A percentile compares a stretch with the other conserved stretches of the same genome.
phyloP scores from a whole-genome alignment of 1,140 invertebrate genomes.

The Drosophila albomicans region DNA sequence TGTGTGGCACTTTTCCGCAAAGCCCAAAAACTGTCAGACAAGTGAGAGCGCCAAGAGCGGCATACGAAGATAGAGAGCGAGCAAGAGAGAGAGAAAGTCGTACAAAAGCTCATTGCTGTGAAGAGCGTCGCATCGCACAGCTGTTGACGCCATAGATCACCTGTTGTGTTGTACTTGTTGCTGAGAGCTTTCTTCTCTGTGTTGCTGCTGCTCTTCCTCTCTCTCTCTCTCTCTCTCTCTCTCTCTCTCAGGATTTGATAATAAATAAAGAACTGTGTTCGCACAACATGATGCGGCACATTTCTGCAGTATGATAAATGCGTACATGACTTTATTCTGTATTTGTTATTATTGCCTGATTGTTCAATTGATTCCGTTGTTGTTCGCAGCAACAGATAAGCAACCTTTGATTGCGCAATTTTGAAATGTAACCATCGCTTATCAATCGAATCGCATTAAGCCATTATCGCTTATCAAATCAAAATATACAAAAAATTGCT shows the following conservation, averaged over 20 bases:
- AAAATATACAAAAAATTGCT: conserved; percentile 23
- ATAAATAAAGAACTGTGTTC: background rate
- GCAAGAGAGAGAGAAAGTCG: conserved; percentile 6
- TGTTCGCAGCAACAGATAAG: conserved; percentile 38
- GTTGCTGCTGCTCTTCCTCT: background rate
- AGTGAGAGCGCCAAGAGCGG: conserved; percentile 22
- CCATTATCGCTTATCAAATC: conserved; percentile 41
- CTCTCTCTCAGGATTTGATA: conserved; percentile 50
- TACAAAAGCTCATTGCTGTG: conserved; percentile 28
- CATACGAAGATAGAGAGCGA: background rate
- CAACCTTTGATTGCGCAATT: conserved; percentile 27
- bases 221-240: conserved; percentile 32
- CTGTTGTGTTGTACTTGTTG: conserved; percentile 35
- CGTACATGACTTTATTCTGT: conserved; percentile 15
- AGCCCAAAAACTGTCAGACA: conserved; percentile 63
- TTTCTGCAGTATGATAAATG: conserved; percentile 15
- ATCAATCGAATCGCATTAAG: conserved; percentile 53
- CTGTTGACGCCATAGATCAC: conserved; percentile 56
- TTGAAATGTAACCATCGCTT: conserved; percentile 41
- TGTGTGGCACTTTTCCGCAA: conserved; percentile 70
- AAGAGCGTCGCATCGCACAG: conserved; percentile 35
- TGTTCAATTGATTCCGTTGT: conserved; percentile 19
- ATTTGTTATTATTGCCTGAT: conserved; percentile 25
- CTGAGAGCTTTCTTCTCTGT: background rate
- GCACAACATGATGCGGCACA: background rate